Base-by-base conservation (phyloP, 2,113 vertebrate genomes). In the Canis aureus region DNA sequence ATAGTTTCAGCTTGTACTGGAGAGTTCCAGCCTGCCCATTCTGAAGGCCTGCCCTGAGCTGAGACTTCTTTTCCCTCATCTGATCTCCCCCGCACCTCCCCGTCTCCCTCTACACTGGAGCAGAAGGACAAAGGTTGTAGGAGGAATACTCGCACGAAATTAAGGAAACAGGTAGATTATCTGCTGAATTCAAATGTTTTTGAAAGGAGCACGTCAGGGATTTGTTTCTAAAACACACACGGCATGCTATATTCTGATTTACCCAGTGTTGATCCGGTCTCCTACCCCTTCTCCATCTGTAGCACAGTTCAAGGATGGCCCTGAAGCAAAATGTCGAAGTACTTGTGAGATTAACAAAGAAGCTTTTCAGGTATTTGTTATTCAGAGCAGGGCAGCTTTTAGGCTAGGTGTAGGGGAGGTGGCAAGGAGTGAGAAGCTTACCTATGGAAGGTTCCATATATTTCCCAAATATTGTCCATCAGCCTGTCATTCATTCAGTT, bases 271-370 rank as follows among this genome's bases (percentile, higher is more conserved):
- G 74, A 51, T 38, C 25, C 38, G 5, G 0, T 78, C 8, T 19
- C 76, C 66, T 57, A 23, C 19, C 64, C 25, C 15, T 92, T 79
- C 38, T 91, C 66, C 74, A 16, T 73, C 73, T 64, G 23, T 4
- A 62, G n/a, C 53, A 38, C n/a, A 49, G 23, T 71, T 90, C 32
- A 73, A 81, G 35, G 69, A 82, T 57, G 49, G 23, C 74, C 17
- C 67, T 73, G 55, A 93, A 94, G 53, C 53, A 96, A 69, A 38
- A 27, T 32, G 83, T 79, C 35, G 8, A 96, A 95, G 32, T 35
- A 60, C 74, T 32, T 82, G 51, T 51, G 32, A 92, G 84, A 74
- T 69, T 55, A 81, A 27, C 10, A 11, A 88, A 92, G 74, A 86
- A 94, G 19, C 2, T 13, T 88, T 91, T 85, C 71, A 71, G 38